Base-by-base conservation (phyloP, 2,888 invertebrate species). In the Apomyelois bistriatella region DNA sequence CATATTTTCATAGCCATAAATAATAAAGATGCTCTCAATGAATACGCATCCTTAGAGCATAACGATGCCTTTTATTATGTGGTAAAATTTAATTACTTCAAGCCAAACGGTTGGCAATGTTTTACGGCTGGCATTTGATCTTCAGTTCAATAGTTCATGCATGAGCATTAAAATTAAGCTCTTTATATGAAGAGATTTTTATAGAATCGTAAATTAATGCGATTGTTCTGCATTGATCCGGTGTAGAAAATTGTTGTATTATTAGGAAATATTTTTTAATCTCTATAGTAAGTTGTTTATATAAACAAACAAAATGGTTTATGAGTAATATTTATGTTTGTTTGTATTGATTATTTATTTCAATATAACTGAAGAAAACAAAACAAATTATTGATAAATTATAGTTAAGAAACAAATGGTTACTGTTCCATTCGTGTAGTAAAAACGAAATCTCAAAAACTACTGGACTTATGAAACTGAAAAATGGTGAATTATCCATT, bases 61-160 rank as follows among this genome's bases (percentile, higher is more conserved):
- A 35, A 46, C 46, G 32, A 46, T 61, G 55, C 56, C 57, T 65
- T 76, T 80, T 81, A 76, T 74, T 74, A 71, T 66, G 64, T 72
- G 71, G 74, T 82, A 77, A 75, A 79, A 74, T 82, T 82, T 83
- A 82, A 83, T 81, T 76, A 76, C 69, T 58, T 58, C 55, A 59
- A 66, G 66, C 40, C 40, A 40, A 68, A 70, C 64, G 64, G 66
- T 65, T 62, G 66, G 58, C 61, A 64, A 64, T 58, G 60, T 64
- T 79, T 76, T 78, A 79, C 70, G 65, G 67, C 62, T 57, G 70
- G 61, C 66, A 70, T 70, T 73, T 72, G 74, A 80, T 79, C 74
- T 69, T 59, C 58, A 62, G 71, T 73, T 79, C 74, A 77, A 75
- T 71, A 76, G 76, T 79, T 79, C 74, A 72, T 67, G 62, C 62